phyloP scores from a whole-genome alignment of 2,113 vertebrate genomes.

The Pholis gunnellus region DNA sequence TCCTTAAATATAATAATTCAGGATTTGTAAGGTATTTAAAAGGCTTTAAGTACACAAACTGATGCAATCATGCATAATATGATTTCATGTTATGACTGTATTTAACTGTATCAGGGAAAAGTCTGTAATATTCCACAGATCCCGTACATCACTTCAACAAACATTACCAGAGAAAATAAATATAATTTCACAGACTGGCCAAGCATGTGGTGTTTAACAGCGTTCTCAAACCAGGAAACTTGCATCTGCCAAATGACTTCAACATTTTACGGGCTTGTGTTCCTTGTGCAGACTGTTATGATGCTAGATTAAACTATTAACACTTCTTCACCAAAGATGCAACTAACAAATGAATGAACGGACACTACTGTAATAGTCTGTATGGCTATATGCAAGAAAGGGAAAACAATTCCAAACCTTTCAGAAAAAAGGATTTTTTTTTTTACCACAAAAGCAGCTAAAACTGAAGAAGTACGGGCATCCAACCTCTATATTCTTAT shows the following conservation, averaged over 20 bases:
- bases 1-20: not conserved
- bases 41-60: not conserved
- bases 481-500: not conserved
- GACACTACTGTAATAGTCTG: not conserved
- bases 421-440: not conserved
- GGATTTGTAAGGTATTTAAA: not conserved
- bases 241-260: constrained; percentile 55
- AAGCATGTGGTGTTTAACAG: constrained; percentile 30
- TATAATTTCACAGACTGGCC: not conserved
- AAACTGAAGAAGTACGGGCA: not conserved
- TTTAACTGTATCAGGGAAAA: not conserved
- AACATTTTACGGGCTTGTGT: constrained; percentile 47
- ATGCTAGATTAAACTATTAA: constrained; percentile 26
- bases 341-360: constrained; percentile 9
- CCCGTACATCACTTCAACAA: constrained; percentile 11
- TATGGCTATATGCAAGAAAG: not conserved
- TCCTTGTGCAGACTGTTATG: constrained; percentile 8
- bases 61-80: not conserved
- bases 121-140: constrained; percentile 1
- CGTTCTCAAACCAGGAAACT: not conserved
- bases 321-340: constrained; percentile 28
- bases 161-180: constrained; percentile 39
- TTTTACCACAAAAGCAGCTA: not conserved
- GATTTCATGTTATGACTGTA: not conserved
- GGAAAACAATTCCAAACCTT: not conserved